Conservation (phyloP, 2,888 invertebrate genomes). For the Agonopterix heracliana region DNA sequence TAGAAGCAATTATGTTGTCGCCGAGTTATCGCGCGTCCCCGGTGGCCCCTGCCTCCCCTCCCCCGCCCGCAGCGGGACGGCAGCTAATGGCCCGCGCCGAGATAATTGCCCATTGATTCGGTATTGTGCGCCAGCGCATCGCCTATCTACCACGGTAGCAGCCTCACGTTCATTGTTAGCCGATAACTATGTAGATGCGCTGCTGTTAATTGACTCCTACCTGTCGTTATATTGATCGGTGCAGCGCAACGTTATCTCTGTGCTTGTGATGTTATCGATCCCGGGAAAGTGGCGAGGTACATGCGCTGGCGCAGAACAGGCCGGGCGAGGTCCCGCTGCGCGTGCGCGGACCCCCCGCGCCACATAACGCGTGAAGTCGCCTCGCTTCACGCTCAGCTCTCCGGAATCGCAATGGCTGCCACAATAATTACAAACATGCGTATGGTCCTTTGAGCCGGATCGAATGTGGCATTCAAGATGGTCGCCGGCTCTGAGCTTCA, state of each 20-base stretch:
- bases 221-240: no score
- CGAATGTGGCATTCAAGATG: constrained; percentile 18
- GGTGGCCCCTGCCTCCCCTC: constrained; percentile 25
- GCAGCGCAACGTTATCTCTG: no score
- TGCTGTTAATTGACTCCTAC: background rate
- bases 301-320: no score
- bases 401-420: constrained; percentile 2
- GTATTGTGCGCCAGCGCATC: constrained; percentile 18
- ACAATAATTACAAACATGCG: background rate
- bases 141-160: constrained; percentile 3
- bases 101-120: constrained; percentile 40
- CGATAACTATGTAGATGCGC: constrained; percentile 1
- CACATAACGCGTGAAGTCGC: background rate
- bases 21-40: constrained; percentile 24
- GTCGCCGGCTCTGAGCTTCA: constrained; percentile 21
- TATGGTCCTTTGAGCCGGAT: constrained; percentile 3
- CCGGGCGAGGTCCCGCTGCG: no score
- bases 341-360: background rate
- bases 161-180: background rate
- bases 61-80: constrained; percentile 14
- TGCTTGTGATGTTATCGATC: no score
- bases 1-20: constrained; percentile 33
- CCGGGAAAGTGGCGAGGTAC: no score
- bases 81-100: constrained; percentile 11
- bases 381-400: background rate